Base-by-base conservation (phyloP, 2,797 vertebrate genomes). In the Periparus ater region DNA sequence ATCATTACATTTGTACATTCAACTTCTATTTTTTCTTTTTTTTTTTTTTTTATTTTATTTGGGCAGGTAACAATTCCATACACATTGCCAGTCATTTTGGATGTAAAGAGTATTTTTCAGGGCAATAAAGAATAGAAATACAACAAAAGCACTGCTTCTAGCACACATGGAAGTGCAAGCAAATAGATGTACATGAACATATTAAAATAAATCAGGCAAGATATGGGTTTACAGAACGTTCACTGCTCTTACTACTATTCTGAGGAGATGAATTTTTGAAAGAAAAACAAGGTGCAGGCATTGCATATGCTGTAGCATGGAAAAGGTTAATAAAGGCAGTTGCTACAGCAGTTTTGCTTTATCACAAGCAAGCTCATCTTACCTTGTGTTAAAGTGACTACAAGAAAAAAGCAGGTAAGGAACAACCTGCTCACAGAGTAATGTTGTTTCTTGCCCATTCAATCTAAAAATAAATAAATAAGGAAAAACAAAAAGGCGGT, bases 391-490 rank as follows among this genome's bases (percentile, higher is more conserved):
- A 53, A 73, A 76, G 13, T 74, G 55, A 68, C 40, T 65, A 16
- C 21, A 74, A 54, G 22, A 5, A 48, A 82, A 66, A n/a, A 36
- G 9, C 5, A 44, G 17, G 19, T 88, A 55, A 71, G 21, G 27
- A 91, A 8, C 6, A 42, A 40, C 30, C 11, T 62, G 2, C 11
- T 85, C 60, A 27, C 11, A 54, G 48, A 68, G 8, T n/a, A 67
- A 30, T 23, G 38, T 13, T 74, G 20, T 47, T 72, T 91, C 25
- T 36, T 76, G 12, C 45, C 25, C 17, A 44, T 16, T 85, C 26
- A 62, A 23, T 63, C 40, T 62, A 76, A 92, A 92, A 92, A 67
- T 44, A 88, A 95, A 82, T 65, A 85, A 89, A 87, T 32, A 62
- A 38, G 32, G 10, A 27, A 70, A 75, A 58, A 42, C 9, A 5